A percentile compares a stretch with the other conserved stretches of the same genome.
phyloP scores from a whole-genome alignment of 2,113 vertebrate genomes.

The Phasianus colchicus region DNA sequence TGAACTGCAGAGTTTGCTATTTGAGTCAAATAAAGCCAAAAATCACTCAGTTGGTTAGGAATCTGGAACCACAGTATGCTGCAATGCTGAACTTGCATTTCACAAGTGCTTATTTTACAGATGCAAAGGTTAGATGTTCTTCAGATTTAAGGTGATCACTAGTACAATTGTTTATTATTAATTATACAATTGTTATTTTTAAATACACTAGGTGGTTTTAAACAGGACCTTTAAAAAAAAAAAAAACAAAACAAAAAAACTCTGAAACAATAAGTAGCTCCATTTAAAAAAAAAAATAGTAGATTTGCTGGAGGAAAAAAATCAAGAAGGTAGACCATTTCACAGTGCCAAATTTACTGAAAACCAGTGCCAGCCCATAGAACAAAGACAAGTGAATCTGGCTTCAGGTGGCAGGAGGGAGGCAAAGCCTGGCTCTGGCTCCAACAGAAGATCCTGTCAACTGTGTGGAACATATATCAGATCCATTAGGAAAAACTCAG shows the following conservation, averaged over 20 bases:
- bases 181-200: not conserved
- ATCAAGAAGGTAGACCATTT: not conserved
- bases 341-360: not conserved
- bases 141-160: not conserved
- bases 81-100: not conserved
- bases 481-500: not conserved
- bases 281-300: not conserved
- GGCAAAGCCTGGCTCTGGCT: not conserved
- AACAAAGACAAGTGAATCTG: not conserved
- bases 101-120: not conserved
- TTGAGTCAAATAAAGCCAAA: not conserved
- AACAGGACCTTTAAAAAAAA: no score
- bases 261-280: not conserved
- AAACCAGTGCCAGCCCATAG: not conserved
- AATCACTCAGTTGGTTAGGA: not conserved
- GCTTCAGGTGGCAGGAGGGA: not conserved
- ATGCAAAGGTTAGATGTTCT: not conserved
- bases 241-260: no score
- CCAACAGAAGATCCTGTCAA: not conserved
- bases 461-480: not conserved
- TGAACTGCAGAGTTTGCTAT: not conserved
- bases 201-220: not conserved
- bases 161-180: no score
- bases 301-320: not conserved
- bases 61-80: not conserved